Evolutionary conservation across 2,888 invertebrate genomes (phyloP), one percentile per base, ranked within the genome.

Genomic region (Argynnis bischoffii): DNA sequence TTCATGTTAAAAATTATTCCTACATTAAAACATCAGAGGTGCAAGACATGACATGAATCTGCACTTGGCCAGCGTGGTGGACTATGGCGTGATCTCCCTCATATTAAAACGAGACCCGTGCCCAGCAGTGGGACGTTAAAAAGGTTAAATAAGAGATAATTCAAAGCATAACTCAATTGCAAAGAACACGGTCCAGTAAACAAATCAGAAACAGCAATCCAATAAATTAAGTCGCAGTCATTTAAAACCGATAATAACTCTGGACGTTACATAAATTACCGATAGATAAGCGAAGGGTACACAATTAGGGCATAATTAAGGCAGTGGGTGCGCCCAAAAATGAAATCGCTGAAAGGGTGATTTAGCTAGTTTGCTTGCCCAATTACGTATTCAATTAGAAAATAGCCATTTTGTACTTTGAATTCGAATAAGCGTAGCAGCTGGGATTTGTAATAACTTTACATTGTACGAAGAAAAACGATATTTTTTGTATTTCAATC

Each of bases 311-410:
- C 67, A 67, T 70, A 73, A 74, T 70, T 70, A 71, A 67, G 59
- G 61, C 71, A 35, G 55, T 64, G 55, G 57, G 51, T 41, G 11
- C 11, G 4, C 66, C 64, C 69, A 69, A 67, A 71, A 71, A 71
- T 70, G 60, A 68, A 71, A 72, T 70, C 54, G 68, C 64, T 66
- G 66, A 72, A 72, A 70, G 69, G 72, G 70, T 55, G 48, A 56
- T 72, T 72, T 69, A 64, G 67, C 63, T 74, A 74, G 72, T 73
- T 69, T 67, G 63, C 48, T 50, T 35, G 61, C 31, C 46, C 66
- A 70, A 72, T 75, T 73, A 72, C 57, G 67, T 70, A 69, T 74
- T 74, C 74, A 74, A 75, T 76, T 75, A 74, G 73, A 73, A 69
- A 71, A 65, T 68, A 54, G 67, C 56, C 55, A 60, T 67, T 69